Percentiles rank a stretch among this genome's conserved stretches.
Conservation (phyloP, 2,113 vertebrate species). For the Heptranchias perlo region DNA sequence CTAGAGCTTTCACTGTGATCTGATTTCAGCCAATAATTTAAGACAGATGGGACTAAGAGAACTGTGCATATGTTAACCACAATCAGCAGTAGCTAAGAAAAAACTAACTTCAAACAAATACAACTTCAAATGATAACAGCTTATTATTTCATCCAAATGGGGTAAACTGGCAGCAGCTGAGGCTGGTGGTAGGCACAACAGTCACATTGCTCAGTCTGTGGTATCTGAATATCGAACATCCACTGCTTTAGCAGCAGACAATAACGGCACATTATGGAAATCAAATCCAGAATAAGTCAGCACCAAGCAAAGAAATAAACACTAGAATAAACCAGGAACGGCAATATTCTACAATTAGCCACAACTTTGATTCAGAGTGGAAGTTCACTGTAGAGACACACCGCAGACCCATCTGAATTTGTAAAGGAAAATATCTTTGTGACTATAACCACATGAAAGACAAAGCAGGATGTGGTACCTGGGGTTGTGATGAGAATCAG, state of each 20-base stretch:
- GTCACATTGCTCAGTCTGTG: background rate
- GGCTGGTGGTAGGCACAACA: background rate
- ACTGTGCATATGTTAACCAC: conserved; percentile 11
- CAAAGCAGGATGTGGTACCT: background rate
- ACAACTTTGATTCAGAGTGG: background rate
- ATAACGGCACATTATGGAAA: background rate
- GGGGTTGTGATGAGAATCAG: background rate
- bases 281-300: background rate
- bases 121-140: background rate
- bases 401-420: background rate
- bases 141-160: background rate
- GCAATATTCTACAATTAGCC: too few species aligned
- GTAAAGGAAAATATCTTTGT: background rate
- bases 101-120: background rate
- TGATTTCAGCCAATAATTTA: background rate
- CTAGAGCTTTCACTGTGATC: background rate
- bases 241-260: background rate
- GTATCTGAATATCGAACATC: background rate
- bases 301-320: background rate
- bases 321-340: background rate
- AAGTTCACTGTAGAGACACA: background rate
- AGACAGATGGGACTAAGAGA: background rate
- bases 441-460: background rate
- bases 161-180: background rate
- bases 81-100: background rate